Percentiles rank a stretch among this genome's conserved stretches.
Evolutionary conservation across 1,140 invertebrate species (phyloP).

Genomic region (Drosophila athabasca): DNA sequence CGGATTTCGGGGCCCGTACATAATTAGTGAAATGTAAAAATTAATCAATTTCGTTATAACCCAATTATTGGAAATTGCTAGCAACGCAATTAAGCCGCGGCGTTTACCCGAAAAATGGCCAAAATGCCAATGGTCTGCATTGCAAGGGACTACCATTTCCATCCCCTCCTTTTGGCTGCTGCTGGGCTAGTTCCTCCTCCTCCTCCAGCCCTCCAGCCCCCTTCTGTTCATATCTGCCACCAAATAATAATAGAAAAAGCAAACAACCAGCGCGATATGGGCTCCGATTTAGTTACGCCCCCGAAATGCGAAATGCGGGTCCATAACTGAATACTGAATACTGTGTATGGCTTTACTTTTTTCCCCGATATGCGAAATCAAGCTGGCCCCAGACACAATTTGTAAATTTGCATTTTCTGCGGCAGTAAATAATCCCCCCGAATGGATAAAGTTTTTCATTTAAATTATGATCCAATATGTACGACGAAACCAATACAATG

Average conservation of each 20-base stretch:
- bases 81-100: slow-evolving; percentile 46
- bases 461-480: slow-evolving; percentile 39
- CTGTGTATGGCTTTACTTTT: too few relatives aligned
- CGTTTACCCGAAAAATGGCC: slow-evolving; percentile 20
- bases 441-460: slow-evolving; percentile 52
- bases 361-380: too few relatives aligned
- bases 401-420: slow-evolving; percentile 40
- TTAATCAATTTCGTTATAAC: slow-evolving; percentile 66
- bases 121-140: slow-evolving; percentile 3
- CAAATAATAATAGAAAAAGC: slow-evolving; percentile 74
- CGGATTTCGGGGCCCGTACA: slow-evolving; percentile 32
- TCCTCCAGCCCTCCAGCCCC: too few relatives aligned
- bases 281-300: slow-evolving; percentile 56
- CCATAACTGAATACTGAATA: background rate
- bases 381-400: slow-evolving; percentile 18
- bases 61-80: slow-evolving; percentile 63
- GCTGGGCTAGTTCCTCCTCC: too few relatives aligned
- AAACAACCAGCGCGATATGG: slow-evolving; percentile 45
- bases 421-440: slow-evolving; percentile 39
- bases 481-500: slow-evolving; percentile 2
- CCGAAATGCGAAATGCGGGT: slow-evolving; percentile 34
- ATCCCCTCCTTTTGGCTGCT: too few relatives aligned
- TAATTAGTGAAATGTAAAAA: slow-evolving; percentile 65
- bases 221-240: slow-evolving; percentile 29
- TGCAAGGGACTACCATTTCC: too few relatives aligned